Evolutionary conservation across 2,888 invertebrate genomes (phyloP), one percentile per base, ranked within the genome.

Genomic region (Sylvicola fuscatus): DNA sequence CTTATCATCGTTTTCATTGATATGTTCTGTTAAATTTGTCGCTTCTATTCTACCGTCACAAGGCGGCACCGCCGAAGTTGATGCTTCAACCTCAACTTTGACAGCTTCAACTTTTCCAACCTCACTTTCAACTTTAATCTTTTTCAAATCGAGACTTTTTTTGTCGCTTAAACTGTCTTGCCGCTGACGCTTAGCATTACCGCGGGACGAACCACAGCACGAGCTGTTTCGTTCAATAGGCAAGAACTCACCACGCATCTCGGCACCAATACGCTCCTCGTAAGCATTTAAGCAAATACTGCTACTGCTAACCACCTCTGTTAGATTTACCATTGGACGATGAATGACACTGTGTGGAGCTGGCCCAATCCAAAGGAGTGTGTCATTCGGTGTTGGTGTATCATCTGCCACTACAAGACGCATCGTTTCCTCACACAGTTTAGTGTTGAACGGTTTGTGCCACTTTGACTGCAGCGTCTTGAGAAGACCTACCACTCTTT

Each of bases 201-300:
- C 46, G 45, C 40, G 49, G 44, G 37, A 44, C 43, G 39, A 38
- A 44, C 35, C 48, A 35, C 40, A 39, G 14, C 38, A 12, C 10
- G 32, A 28, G 2, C 45, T 39, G 2, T 43, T 41, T 14, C 49
- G 47, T 2, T 53, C 49, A 30, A 60, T 48, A 40, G 44, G 50
- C 3, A 59, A 39, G 10, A 45, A 48, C 39, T 67, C 66, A 27
- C 63, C 60, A 26, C 60, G 58, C 12, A 61, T 58, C 41, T 63
- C 67, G 3, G 68, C 55, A 3, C 74, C 72, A 47, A 78, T 64
- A 27, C 81, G 63, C 49, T 76, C 74, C 44, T 82, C 71, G 45
- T 82, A 81, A 0, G 80, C 74, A 36, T 71, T 70, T 44, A 84
- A 67, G 51, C 80, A 79, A 14, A 84, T 75, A 47, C 75, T 79